Evolutionary conservation across 2,113 vertebrate species (phyloP).

Genomic region (Neogale vison): DNA sequence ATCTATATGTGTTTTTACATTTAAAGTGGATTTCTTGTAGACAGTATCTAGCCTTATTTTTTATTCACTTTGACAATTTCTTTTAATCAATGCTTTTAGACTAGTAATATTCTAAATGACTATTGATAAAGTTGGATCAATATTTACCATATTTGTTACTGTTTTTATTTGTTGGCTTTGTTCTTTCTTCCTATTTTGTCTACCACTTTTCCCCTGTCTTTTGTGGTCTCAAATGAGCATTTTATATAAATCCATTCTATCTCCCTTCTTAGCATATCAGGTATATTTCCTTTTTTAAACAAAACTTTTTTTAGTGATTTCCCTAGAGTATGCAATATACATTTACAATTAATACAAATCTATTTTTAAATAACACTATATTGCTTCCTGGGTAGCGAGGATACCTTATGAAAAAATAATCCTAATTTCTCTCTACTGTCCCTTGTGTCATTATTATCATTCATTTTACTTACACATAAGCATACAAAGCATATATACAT

Average conservation of each 20-base stretch:
- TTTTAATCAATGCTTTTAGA: background rate
- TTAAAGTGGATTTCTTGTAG: background rate
- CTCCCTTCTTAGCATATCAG: background rate
- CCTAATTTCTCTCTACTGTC: background rate
- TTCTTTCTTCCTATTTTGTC: background rate
- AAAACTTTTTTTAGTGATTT: background rate
- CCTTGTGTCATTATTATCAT: background rate
- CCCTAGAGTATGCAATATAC: background rate
- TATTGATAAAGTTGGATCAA: background rate
- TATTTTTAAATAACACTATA: background rate
- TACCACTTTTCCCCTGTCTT: background rate
- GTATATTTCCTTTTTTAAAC: background rate
- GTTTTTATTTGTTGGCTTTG: background rate
- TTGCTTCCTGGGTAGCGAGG: background rate
- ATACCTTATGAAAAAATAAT: background rate
- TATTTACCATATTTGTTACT: background rate
- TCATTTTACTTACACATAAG: background rate
- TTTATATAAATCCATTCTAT: background rate
- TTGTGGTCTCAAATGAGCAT: background rate
- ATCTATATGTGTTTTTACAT: background rate
- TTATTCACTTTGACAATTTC: background rate
- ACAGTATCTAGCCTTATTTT: background rate
- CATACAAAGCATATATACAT: background rate
- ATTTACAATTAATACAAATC: background rate
- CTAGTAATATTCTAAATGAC: background rate